A percentile compares a stretch with the other conserved stretches of the same genome.
Conservation (phyloP, 2,797 vertebrate genomes). For the Typhlichthys eigenmanni region DNA sequence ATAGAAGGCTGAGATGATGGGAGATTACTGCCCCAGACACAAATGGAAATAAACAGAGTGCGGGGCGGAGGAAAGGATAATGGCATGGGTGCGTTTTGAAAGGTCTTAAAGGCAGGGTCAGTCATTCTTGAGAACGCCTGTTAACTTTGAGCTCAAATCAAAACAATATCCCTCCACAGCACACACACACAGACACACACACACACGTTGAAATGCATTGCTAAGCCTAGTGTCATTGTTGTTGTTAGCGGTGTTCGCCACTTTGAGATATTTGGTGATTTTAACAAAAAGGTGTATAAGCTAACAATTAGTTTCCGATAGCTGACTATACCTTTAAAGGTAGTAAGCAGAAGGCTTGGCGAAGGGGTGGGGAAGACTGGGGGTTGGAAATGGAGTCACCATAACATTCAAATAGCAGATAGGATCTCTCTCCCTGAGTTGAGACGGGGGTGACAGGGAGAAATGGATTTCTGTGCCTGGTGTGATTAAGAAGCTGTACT, state of each 20-base stretch:
- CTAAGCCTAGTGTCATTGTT: too few species aligned
- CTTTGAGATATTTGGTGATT: too few species aligned
- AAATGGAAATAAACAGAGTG: constrained; percentile 48
- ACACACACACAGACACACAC: too few species aligned
- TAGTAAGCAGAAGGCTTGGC: constrained; percentile 21
- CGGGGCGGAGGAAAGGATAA: constrained; percentile 8
- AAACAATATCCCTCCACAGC: too few species aligned
- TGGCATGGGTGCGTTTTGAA: constrained; percentile 39
- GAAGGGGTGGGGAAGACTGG: constrained; percentile 3
- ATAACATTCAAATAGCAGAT: constrained; percentile 75
- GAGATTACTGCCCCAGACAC: constrained; percentile 39
- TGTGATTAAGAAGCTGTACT: constrained; percentile 81
- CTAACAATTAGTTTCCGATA: too few species aligned
- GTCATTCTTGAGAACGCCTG: too few species aligned
- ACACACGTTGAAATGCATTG: not conserved
- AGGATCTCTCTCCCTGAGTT: constrained; percentile 80
- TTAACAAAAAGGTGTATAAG: too few species aligned
- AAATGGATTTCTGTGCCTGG: constrained; percentile 84
- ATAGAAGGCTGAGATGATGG: constrained; percentile 55
- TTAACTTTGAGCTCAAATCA: too few species aligned
- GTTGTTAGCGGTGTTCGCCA: too few species aligned
- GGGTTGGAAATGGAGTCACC: constrained; percentile 66
- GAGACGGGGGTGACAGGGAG: constrained; percentile 81
- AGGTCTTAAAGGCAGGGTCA: constrained; percentile 32
- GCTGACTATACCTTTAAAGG: not conserved